These are phyloP conservation scores for Aptenodytes patagonicus DNA, from an alignment of 2,113 vertebrate genomes.

Conservation along the genomic window DNA sequence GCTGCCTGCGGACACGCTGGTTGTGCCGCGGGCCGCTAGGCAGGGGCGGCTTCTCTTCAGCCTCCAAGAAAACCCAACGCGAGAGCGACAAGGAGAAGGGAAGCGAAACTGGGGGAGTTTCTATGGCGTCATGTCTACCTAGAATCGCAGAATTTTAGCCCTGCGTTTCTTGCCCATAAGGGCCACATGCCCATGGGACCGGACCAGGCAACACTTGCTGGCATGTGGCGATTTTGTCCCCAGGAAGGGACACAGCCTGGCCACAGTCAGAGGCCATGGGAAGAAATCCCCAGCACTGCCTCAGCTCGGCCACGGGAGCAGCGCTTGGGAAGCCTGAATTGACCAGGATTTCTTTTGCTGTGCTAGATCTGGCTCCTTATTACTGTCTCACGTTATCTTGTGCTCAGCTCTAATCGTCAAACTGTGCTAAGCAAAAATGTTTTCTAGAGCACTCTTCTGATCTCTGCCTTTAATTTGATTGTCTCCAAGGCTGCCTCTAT, in stretches of 20 bases:
- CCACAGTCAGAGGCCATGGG: background rate
- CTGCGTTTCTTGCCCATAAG: background rate
- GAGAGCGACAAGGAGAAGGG: background rate
- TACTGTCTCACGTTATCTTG: background rate
- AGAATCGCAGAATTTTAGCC: background rate
- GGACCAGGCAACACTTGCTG: background rate
- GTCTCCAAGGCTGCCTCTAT: background rate
- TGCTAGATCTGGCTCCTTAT: background rate
- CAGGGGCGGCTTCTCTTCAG: background rate
- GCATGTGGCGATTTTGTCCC: background rate
- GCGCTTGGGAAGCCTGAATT: background rate
- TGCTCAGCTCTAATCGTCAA: background rate
- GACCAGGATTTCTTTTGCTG: too few relatives aligned
- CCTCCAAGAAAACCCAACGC: background rate
- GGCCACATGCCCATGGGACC: fast-evolving
- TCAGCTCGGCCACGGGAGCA: fast-evolving
- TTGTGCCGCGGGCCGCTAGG: too few relatives aligned
- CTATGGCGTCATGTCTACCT: background rate
- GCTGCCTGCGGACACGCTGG: fast-evolving
- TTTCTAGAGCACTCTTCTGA: background rate
- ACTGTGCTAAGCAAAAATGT: background rate
- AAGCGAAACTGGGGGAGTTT: background rate
- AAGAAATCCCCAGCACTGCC: too few relatives aligned
- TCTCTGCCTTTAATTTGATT: background rate
- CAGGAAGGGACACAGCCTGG: background rate